Conservation (phyloP, 2,113 vertebrate genomes). For the Thryonomys swinderianus region DNA sequence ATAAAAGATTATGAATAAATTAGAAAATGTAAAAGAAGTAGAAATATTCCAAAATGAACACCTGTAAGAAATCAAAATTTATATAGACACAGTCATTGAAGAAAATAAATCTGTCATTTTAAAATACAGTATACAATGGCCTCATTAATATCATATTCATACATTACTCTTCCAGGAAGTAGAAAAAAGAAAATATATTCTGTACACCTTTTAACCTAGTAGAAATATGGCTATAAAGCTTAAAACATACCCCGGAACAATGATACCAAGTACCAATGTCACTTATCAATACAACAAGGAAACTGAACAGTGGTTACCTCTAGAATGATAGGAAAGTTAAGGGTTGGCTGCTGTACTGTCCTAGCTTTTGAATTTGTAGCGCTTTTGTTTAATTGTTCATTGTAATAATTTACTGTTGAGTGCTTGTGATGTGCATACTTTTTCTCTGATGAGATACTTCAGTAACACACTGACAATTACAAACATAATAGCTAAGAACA, state of each 20-base stretch:
- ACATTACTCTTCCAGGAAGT: not conserved
- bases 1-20: not conserved
- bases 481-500: not conserved
- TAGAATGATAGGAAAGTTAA: not conserved
- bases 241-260: not conserved
- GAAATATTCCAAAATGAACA: not conserved
- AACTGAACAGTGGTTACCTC: not conserved
- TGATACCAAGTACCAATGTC: not conserved
- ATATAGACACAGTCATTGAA: not conserved
- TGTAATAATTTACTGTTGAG: not conserved
- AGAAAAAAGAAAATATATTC: not conserved
- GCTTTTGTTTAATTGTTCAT: not conserved
- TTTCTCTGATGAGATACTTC: not conserved
- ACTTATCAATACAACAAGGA: not conserved
- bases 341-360: not conserved
- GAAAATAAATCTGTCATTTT: not conserved
- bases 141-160: not conserved
- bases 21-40: not conserved
- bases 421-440: not conserved
- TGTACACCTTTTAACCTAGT: not conserved
- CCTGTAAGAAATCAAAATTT: not conserved
- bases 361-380: not conserved
- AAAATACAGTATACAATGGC: not conserved
- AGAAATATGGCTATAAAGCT: not conserved
- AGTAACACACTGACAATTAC: not conserved